Base-by-base conservation (phyloP, 2,888 invertebrate genomes). In the Apodemia zela region DNA sequence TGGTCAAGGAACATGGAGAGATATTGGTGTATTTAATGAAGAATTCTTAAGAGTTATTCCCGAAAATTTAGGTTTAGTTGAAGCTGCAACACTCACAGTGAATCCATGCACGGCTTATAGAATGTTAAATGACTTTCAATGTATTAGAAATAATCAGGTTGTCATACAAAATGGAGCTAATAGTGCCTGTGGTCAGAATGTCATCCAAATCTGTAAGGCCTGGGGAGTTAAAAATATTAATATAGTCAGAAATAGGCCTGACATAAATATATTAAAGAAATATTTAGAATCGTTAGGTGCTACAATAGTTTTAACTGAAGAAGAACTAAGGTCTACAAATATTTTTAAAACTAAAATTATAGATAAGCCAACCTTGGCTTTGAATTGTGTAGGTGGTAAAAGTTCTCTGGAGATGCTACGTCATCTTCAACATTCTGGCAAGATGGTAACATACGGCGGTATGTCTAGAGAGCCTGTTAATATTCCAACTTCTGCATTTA, bases 81-180 rank as follows among this genome's bases (percentile, higher is more conserved):
- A 96, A 87, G 98, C 97, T 17, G 97, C 98, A 60, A 98, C 98
- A 25, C 84, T 98, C 0, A 95, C 96, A 33, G 98, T 99, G 0
- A 99, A 99, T 84, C 99, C 99, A 0, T 97, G 97, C 72, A 99
- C 99, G 0, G 99, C 99, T 0, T 99, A 96, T 76, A 94, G 99
- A 80, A 98, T 99, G 98, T 88, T 99, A 3, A 94, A 94, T 74
- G 99, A 99, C 86, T 99, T 97, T 85, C 94, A 94, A n/a, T 73
- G 87, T 25, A 85, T 98, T 0, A 77, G 67, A 68, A 91, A 94
- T 18, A 96, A 96, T 0, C 96, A 97, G 79, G 95, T 95, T 45
- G 94, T 99, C 0, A 97, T 99, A 75, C 99, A 99, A 89, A 99
- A 99, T 89, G 99, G 98, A 59, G 98, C 97, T 0, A 99, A 99